These are phyloP conservation scores for Digitonthophagus gazella DNA, from an alignment of 2,888 invertebrate species.

Conservation along the genomic window DNA sequence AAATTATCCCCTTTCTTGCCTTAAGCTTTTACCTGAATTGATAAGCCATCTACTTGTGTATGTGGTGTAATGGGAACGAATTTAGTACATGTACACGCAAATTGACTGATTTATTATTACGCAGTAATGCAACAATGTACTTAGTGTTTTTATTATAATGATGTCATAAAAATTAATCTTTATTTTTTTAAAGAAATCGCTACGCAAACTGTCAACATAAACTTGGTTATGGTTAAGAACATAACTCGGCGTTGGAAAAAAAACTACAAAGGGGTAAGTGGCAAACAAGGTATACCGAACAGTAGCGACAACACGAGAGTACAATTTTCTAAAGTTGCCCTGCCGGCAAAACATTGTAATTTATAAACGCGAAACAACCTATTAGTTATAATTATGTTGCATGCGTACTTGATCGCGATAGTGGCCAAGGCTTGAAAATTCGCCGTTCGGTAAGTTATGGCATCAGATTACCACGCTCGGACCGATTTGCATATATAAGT, in stretches of 20 bases:
- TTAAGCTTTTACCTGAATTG: constrained; percentile 2
- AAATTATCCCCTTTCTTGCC: constrained; percentile 11
- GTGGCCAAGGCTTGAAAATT: constrained; percentile 45
- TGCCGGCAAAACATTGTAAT: constrained; percentile 32
- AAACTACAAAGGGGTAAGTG: background rate
- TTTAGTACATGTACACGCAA: background rate
- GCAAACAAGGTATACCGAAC: constrained; percentile 10
- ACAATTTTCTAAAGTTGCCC: constrained; percentile 15
- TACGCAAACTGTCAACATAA: background rate
- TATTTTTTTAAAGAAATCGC: too few relatives aligned
- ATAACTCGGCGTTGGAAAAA: background rate
- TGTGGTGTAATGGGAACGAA: background rate
- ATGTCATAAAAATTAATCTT: too few relatives aligned
- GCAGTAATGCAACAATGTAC: too few relatives aligned
- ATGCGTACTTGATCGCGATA: constrained; percentile 47
- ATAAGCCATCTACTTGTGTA: background rate
- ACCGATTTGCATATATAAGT: constrained; percentile 47
- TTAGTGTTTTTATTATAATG: too few relatives aligned
- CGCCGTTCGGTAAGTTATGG: constrained; percentile 49
- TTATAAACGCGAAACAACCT: constrained; percentile 45
- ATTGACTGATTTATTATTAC: background rate
- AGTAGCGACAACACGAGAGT: constrained; percentile 18
- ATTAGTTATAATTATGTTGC: constrained; percentile 51
- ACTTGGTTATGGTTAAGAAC: background rate
- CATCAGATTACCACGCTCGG: constrained; percentile 44